Evolutionary conservation across 1,140 invertebrate species (phyloP), one percentile per base, ranked within the genome.

Genomic region (Ceratina japonica): DNA sequence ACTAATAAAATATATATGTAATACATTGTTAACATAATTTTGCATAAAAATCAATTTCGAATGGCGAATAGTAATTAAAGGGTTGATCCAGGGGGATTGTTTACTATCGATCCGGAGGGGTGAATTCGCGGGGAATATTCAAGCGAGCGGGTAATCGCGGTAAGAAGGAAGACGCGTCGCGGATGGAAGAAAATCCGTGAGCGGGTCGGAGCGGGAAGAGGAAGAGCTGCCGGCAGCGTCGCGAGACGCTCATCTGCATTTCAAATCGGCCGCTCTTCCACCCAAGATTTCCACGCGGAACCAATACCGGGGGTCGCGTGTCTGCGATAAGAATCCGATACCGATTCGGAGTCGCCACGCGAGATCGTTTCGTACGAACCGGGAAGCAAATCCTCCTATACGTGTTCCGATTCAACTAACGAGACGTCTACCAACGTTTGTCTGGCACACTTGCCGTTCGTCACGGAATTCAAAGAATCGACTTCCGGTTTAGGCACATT

Each of bases 211-310:
- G 68, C 52, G 61, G 75, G 27, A 73, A 76, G 81, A 83, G 81
- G 82, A 79, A 82, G 52, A 54, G 58, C 10, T 22, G 49, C 20
- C 65, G 37, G 86, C 79, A 85, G 84, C 63, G 66, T 64, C 64
- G 81, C 81, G 81, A 89, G 87, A 87, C 87, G 80, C 82, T 88
- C 87, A 89, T 89, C 87, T 89, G 87, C 87, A 89, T 89, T 89
- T 89, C 87, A 89, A 89, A 88, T 88, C 77, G 80, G 27, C 22
- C 69, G 77, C 69, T 68, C 74, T 22, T 54, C 27, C 10, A 44
- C 0, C 74, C 65, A 79, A 84, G 84, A 85, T 85, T 85, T 76
- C 74, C 81, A 72, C 58, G 54, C 71, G 64, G 31, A 44, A 20
- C 56, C 22, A 16, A n/a, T n/a, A 44, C 49, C 62, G 24, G 37